These are phyloP conservation scores for Euzophera pinguis DNA, from an alignment of 2,888 invertebrate genomes.

Conservation along the genomic window DNA sequence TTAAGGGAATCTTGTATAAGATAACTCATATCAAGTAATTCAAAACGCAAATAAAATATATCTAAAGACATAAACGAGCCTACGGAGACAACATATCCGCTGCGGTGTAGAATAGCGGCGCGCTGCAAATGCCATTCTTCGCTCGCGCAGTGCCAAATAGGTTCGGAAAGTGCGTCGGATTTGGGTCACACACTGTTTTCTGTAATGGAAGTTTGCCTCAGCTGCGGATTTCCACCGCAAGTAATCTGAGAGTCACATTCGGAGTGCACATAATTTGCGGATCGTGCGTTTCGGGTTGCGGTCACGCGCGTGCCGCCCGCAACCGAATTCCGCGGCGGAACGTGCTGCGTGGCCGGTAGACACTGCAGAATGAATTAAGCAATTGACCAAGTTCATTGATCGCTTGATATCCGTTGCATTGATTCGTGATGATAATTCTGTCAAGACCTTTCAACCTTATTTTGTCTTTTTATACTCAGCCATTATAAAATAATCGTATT, in stretches of 20 bases:
- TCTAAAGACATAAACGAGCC: conserved; percentile 48
- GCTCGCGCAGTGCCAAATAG: conserved; percentile 60
- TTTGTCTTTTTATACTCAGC: neutral
- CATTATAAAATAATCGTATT: too few species aligned
- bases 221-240: conserved; percentile 58
- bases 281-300: conserved; percentile 64
- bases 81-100: conserved; percentile 44
- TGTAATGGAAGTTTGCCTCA: conserved; percentile 53
- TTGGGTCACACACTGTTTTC: conserved; percentile 68
- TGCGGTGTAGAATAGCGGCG: conserved; percentile 65
- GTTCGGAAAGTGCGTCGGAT: conserved; percentile 49
- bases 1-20: neutral
- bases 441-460: neutral
- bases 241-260: conserved; percentile 55
- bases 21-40: conserved; percentile 41
- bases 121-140: conserved; percentile 63
- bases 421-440: neutral
- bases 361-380: conserved; percentile 13
- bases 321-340: conserved; percentile 57
- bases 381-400: conserved; percentile 26
- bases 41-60: conserved; percentile 52
- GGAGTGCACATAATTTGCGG: conserved; percentile 65
- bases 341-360: conserved; percentile 28
- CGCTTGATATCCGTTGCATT: conserved; percentile 20
- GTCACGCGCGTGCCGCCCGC: conserved; percentile 60